These are phyloP conservation scores for Chaitophorus viminalis DNA, from an alignment of 2,888 invertebrate species.

Conservation along the genomic window DNA sequence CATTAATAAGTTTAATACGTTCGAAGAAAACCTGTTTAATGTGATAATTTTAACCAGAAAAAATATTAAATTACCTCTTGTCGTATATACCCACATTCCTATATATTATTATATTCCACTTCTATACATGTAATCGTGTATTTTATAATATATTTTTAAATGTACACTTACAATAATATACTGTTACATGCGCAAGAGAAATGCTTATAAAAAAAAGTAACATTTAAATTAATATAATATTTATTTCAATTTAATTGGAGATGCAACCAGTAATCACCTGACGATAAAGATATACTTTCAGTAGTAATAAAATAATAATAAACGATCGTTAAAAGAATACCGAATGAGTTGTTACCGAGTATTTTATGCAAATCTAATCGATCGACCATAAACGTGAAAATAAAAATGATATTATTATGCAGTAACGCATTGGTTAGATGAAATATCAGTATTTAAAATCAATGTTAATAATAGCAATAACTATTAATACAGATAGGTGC, in stretches of 20 bases:
- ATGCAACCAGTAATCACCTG: not conserved
- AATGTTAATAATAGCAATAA: not conserved
- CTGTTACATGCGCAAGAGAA: not conserved
- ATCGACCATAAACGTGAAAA: not conserved
- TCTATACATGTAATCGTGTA: not conserved
- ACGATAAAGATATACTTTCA: not conserved
- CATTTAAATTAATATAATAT: not conserved
- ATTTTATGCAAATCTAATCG: not conserved
- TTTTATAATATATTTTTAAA: not conserved
- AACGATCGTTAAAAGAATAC: too few species aligned
- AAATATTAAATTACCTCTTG: not conserved
- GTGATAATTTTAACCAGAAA: not conserved
- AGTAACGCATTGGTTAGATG: not conserved
- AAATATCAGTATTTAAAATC: not conserved
- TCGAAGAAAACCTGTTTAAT: not conserved
- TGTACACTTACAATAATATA: not conserved
- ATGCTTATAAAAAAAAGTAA: not conserved
- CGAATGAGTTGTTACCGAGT: not conserved
- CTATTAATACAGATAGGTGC: too few species aligned
- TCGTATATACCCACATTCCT: not conserved
- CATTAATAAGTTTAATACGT: not conserved
- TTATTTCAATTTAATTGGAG: not conserved
- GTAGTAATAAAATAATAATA: too few species aligned
- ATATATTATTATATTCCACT: not conserved
- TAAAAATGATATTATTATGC: not conserved